Conservation (phyloP, 1,140 invertebrate species). For the Linepithema humile region DNA sequence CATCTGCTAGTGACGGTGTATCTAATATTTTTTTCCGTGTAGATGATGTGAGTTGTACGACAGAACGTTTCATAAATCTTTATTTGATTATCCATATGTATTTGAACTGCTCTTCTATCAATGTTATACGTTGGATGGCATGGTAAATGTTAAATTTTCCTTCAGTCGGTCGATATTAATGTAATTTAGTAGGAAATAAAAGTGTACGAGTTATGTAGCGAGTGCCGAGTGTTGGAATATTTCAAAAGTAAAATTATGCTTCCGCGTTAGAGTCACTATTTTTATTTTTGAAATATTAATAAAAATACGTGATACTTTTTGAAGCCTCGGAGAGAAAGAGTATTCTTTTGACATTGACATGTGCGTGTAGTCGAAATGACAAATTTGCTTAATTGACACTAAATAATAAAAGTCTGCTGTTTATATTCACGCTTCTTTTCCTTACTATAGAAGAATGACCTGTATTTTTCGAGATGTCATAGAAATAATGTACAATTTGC, state of each 20-base stretch:
- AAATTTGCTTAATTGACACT: not conserved
- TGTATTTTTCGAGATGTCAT: not conserved
- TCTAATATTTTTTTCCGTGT: not conserved
- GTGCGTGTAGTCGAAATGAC: not conserved
- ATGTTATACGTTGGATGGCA: not conserved
- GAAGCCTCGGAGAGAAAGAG: not conserved
- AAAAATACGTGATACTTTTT: not conserved
- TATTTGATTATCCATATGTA: slow-evolving; percentile 10
- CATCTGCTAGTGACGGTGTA: not conserved
- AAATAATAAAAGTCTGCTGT: slow-evolving; percentile 28
- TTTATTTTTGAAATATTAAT: not conserved
- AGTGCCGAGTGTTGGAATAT: not conserved
- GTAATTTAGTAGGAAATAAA: not conserved
- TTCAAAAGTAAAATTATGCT: slow-evolving; percentile 23
- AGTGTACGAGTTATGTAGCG: not conserved
- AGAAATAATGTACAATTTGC: slow-evolving; percentile 28
- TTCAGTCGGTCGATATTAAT: not conserved
- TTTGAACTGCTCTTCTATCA: slow-evolving; percentile 14
- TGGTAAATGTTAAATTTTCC: slow-evolving; percentile 21
- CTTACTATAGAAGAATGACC: not conserved
- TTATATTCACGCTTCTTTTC: not conserved
- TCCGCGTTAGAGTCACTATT: not conserved
- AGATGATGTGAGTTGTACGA: slow-evolving; percentile 26
- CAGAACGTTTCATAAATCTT: slow-evolving; percentile 22
- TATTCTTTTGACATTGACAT: slow-evolving; percentile 13